Evolutionary conservation across 2,797 vertebrate species (phyloP).

Genomic region (Fratercula arctica): DNA sequence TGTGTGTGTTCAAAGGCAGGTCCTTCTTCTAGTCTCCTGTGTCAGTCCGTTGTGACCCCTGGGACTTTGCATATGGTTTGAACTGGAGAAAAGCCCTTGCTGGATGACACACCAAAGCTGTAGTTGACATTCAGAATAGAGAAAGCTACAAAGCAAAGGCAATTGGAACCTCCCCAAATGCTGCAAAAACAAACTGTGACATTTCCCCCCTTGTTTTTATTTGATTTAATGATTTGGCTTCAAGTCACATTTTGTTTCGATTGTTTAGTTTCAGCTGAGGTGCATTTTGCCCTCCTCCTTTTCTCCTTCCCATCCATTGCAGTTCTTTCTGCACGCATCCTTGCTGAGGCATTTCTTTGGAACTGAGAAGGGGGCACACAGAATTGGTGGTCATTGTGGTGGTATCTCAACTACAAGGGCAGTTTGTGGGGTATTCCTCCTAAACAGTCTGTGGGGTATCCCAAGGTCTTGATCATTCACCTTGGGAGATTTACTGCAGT

Average conservation of each 20-base stretch:
- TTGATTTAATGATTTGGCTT: conserved; percentile 50
- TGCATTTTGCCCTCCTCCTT: background rate
- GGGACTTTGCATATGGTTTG: background rate
- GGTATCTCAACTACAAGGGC: background rate
- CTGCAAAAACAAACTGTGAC: conserved; percentile 38
- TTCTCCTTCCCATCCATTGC: background rate
- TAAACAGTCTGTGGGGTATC: background rate
- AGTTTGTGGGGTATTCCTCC: background rate
- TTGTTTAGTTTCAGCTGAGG: conserved; percentile 12
- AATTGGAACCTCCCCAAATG: conserved; percentile 2
- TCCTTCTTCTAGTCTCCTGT: background rate
- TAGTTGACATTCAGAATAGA: background rate
- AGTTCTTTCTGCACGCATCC: background rate
- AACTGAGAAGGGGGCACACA: background rate
- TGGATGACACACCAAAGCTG: background rate
- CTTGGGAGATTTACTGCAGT: background rate
- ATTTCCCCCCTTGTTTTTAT: background rate
- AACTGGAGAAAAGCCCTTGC: background rate
- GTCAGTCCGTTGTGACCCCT: background rate
- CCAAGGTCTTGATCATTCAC: background rate
- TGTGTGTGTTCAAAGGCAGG: background rate
- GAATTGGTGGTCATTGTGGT: background rate
- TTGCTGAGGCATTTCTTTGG: background rate
- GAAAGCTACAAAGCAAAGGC: background rate
- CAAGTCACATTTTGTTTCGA: background rate